Percentiles rank a stretch among this genome's conserved stretches.
These are phyloP conservation scores for Gambusia holbrooki DNA, from an alignment of 2,113 vertebrate genomes.

Conservation along the genomic window DNA sequence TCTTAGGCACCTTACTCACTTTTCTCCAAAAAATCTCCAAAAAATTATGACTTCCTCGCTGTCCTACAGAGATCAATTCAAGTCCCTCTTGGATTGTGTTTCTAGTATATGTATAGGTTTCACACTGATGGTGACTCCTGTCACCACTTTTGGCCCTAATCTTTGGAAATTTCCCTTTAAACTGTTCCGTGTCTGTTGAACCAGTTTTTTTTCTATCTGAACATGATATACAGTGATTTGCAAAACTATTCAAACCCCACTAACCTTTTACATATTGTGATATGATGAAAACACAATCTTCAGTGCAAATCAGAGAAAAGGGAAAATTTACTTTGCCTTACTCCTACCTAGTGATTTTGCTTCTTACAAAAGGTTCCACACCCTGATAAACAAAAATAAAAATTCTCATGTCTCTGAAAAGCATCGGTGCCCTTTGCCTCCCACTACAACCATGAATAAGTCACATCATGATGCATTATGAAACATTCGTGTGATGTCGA, in stretches of 20 bases:
- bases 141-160: not conserved
- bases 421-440: conserved; percentile 52
- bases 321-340: conserved; percentile 14
- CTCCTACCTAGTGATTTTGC: conserved; percentile 45
- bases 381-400: conserved; percentile 28
- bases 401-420: conserved; percentile 49
- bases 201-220: not conserved
- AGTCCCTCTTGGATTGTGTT: not conserved
- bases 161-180: not conserved
- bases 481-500: conserved; percentile 28
- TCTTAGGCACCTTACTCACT: not conserved
- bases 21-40: conserved; percentile 22
- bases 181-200: conserved; percentile 4
- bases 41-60: conserved; percentile 14
- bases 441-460: conserved; percentile 67
- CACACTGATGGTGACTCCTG: not conserved
- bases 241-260: not conserved
- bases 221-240: not conserved
- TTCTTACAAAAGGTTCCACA: conserved; percentile 45
- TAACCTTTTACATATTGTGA: no score
- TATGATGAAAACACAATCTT: not conserved
- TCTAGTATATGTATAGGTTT: not conserved
- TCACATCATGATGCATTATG: conserved; percentile 57
- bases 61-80: not conserved
- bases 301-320: not conserved